These are phyloP conservation scores for Dysmachus trigonus DNA, from an alignment of 2,888 invertebrate genomes.

Conservation along the genomic window DNA sequence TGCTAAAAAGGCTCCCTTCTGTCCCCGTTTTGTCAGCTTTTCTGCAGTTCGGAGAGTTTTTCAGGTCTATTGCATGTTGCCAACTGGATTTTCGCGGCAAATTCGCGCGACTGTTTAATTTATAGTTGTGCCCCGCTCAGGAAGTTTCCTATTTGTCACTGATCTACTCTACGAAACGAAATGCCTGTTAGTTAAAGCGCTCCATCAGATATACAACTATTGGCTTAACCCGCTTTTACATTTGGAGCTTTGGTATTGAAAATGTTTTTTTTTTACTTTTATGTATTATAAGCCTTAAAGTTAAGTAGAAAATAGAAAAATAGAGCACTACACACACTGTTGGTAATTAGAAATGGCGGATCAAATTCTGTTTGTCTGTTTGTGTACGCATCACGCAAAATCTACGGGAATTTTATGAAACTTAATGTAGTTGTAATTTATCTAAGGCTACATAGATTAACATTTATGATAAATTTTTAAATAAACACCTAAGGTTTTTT, in stretches of 20 bases:
- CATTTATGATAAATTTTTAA: no score
- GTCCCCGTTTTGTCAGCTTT: constrained; percentile 13
- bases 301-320: no score
- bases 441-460: no score
- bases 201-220: neutral
- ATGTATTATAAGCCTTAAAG: no score
- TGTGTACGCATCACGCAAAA: no score
- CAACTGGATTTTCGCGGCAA: neutral
- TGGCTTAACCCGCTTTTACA: neutral
- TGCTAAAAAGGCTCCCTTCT: neutral
- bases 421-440: no score
- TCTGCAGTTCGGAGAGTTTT: neutral
- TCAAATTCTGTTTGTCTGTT: no score
- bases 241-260: neutral
- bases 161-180: neutral
- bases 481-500: no score
- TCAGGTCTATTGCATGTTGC: neutral
- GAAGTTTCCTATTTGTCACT: neutral
- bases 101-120: neutral
- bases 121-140: neutral
- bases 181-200: neutral
- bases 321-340: no score
- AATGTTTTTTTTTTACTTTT: neutral
- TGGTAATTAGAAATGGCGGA: no score
- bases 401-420: no score